phyloP scores from a whole-genome alignment of 2,888 invertebrate genomes.

The Heliconius ismenius region DNA sequence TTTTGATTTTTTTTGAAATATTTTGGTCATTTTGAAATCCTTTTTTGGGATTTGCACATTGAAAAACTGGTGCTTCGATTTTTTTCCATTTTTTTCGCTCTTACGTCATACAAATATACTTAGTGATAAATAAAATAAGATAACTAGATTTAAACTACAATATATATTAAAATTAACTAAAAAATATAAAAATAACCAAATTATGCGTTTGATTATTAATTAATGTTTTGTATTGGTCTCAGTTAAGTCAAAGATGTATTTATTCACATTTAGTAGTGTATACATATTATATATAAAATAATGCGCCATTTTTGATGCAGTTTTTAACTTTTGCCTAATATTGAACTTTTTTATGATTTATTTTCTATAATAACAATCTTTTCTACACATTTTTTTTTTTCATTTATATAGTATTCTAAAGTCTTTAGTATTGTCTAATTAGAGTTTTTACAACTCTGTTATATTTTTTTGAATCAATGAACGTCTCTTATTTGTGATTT shows the following conservation, averaged over 20 bases:
- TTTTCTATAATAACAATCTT: not conserved
- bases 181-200: conserved; percentile 64
- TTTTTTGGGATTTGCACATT: conserved; percentile 17
- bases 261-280: conserved; percentile 48
- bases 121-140: conserved; percentile 73
- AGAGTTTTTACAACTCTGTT: not conserved
- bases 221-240: conserved; percentile 74
- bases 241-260: conserved; percentile 75
- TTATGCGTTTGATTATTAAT: conserved; percentile 63
- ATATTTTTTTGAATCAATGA: not conserved
- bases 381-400: conserved; percentile 9
- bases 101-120: conserved; percentile 39
- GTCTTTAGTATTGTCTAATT: not conserved
- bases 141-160: conserved; percentile 59
- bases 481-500: conserved; percentile 24
- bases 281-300: conserved; percentile 24
- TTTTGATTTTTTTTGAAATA: conserved; percentile 13
- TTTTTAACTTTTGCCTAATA: conserved; percentile 42
- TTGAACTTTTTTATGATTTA: conserved; percentile 29
- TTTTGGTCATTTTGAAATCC: not conserved
- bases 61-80: conserved; percentile 30
- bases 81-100: conserved; percentile 47
- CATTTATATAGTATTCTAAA: conserved; percentile 6
- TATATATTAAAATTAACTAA: conserved; percentile 47
- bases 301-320: conserved; percentile 46